Conservation (phyloP, 2,888 invertebrate genomes). For the Clanis bilineata region DNA sequence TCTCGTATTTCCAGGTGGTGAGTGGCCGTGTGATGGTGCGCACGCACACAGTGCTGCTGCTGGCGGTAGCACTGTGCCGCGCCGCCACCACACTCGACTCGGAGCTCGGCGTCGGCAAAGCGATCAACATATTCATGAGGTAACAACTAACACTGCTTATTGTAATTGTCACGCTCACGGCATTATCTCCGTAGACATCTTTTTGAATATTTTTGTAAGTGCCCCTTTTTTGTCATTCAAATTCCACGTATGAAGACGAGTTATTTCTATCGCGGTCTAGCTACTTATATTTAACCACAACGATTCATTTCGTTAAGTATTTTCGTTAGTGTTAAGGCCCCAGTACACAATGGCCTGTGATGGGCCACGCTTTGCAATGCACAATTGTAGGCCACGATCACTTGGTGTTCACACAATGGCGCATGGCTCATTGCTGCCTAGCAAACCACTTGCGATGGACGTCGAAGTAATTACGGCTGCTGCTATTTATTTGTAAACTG, state of each 20-base stretch:
- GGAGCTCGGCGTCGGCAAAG: slow-evolving; percentile 89
- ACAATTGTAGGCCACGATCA: no score
- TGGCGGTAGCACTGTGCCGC: slow-evolving; percentile 84
- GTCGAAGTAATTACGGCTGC: no score
- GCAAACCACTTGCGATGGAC: no score
- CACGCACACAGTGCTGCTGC: slow-evolving; percentile 71
- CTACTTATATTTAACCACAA: no score
- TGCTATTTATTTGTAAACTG: no score
- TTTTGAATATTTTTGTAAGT: neutral
- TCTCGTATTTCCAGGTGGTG: slow-evolving; percentile 40
- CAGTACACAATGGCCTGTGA: no score
- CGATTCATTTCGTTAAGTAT: no score
- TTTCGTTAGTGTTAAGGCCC: no score
- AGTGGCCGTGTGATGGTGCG: slow-evolving; percentile 73
- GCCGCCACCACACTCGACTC: slow-evolving; percentile 82
- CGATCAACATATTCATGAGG: slow-evolving; percentile 90
- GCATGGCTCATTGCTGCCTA: no score
- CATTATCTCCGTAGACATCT: neutral
- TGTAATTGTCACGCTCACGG: neutral
- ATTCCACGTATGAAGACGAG: neutral
- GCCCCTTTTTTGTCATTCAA: neutral
- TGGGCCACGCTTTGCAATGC: no score
- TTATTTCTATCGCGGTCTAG: no score
- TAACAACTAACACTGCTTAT: slow-evolving; percentile 23
- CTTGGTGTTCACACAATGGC: no score